These are phyloP conservation scores for Leucophenga montana DNA, from an alignment of 2,888 invertebrate species.

Conservation along the genomic window DNA sequence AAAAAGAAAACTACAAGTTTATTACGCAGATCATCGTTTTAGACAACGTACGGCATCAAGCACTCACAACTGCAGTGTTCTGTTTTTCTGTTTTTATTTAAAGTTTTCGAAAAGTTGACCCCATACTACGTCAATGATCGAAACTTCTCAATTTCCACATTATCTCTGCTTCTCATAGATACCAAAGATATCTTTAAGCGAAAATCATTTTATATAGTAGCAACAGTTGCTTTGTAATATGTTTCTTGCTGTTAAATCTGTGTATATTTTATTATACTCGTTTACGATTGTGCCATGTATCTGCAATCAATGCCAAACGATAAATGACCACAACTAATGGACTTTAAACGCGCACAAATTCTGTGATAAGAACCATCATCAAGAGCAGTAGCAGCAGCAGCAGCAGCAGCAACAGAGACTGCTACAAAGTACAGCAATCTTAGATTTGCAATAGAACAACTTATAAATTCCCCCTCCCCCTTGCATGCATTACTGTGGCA, in stretches of 20 bases:
- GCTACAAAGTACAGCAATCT: constrained; percentile 15
- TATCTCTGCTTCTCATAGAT: no score
- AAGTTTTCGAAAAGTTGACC: no score
- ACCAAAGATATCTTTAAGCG: no score
- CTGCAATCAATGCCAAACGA: constrained; percentile 27
- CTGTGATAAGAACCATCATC: constrained; percentile 43
- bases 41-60: no score
- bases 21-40: no score
- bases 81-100: no score
- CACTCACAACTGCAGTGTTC: no score
- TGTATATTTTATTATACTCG: no score
- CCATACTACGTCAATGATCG: no score
- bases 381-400: constrained; percentile 10
- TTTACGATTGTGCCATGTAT: neutral
- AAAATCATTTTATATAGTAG: no score
- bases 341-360: constrained; percentile 40
- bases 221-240: neutral
- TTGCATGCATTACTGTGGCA: neutral
- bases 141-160: no score
- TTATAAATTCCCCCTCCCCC: neutral
- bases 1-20: no score
- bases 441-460: constrained; percentile 26
- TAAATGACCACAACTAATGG: constrained; percentile 46
- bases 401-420: constrained; percentile 5
- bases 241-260: neutral